A percentile compares a stretch with the other conserved stretches of the same genome.
These are phyloP conservation scores for Syngnathoides biaculeatus DNA, from an alignment of 2,113 vertebrate species.

Conservation along the genomic window DNA sequence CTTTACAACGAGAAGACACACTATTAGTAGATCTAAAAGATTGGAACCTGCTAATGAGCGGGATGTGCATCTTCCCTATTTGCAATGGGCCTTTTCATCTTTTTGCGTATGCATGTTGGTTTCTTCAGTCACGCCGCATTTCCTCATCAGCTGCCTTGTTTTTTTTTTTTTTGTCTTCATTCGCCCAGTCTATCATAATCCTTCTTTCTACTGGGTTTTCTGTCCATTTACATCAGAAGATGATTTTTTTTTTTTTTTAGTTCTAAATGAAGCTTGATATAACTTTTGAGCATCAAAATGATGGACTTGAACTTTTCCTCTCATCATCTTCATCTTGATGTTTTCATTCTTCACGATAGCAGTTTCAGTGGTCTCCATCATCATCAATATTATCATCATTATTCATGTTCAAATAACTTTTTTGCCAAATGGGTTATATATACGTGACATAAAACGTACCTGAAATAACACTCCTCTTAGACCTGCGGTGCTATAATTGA, in stretches of 20 bases:
- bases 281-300: slow-evolving; percentile 25
- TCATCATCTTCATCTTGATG: slow-evolving; percentile 18
- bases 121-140: slow-evolving; percentile 9
- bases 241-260: slow-evolving; percentile 24
- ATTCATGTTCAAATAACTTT: too few species aligned
- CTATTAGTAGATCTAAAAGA: slow-evolving; percentile 51
- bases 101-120: slow-evolving; percentile 30
- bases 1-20: slow-evolving; percentile 29
- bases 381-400: slow-evolving; percentile 18
- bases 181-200: slow-evolving; percentile 17
- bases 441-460: too few species aligned
- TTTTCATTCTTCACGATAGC: background rate
- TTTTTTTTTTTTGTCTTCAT: slow-evolving; percentile 20
- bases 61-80: slow-evolving; percentile 42
- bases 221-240: slow-evolving; percentile 12
- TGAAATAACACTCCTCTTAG: too few species aligned
- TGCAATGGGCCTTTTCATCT: slow-evolving; percentile 32
- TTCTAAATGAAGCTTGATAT: slow-evolving; percentile 13
- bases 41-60: slow-evolving; percentile 53
- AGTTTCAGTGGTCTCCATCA: background rate
- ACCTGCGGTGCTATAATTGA: too few species aligned
- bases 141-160: background rate
- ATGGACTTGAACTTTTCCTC: slow-evolving; percentile 24
- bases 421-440: too few species aligned
- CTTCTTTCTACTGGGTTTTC: background rate